A percentile compares a stretch with the other conserved stretches of the same genome.
Conservation (phyloP, 2,888 invertebrate genomes). For the Pheosia gnoma region DNA sequence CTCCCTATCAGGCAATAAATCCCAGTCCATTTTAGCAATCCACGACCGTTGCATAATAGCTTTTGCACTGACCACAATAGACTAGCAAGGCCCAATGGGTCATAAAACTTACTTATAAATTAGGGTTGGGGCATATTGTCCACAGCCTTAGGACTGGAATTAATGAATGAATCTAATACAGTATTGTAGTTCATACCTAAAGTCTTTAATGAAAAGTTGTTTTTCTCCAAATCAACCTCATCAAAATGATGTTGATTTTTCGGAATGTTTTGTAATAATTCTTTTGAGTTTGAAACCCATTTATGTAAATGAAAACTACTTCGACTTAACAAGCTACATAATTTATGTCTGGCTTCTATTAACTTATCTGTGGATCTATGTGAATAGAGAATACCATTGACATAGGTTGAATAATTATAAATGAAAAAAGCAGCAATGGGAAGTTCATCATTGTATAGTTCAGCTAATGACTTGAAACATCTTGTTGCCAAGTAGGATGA, state of each 20-base stretch:
- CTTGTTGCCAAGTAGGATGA: constrained; percentile 19
- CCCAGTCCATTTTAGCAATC: too few relatives aligned
- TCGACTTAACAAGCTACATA: not conserved
- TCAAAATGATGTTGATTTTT: not conserved
- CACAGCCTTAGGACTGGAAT: too few relatives aligned
- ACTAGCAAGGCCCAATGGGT: too few relatives aligned
- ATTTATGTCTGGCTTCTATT: too few relatives aligned
- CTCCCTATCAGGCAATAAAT: too few relatives aligned
- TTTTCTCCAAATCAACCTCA: not conserved
- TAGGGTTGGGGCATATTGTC: too few relatives aligned
- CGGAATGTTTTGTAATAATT: not conserved
- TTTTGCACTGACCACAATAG: too few relatives aligned
- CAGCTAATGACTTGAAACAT: constrained; percentile 19
- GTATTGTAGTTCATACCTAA: not conserved
- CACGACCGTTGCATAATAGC: too few relatives aligned
- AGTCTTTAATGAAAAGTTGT: not conserved
- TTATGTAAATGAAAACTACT: not conserved
- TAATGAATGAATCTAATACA: too few relatives aligned
- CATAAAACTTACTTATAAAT: too few relatives aligned
- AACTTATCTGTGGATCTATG: too few relatives aligned
- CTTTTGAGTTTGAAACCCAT: not conserved
- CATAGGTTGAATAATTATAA: not conserved
- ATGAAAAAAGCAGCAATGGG: not conserved
- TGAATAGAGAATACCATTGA: not conserved
- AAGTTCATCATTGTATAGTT: not conserved